Evolutionary conservation across 2,113 vertebrate species (phyloP).

Genomic region (Pandion haliaetus): DNA sequence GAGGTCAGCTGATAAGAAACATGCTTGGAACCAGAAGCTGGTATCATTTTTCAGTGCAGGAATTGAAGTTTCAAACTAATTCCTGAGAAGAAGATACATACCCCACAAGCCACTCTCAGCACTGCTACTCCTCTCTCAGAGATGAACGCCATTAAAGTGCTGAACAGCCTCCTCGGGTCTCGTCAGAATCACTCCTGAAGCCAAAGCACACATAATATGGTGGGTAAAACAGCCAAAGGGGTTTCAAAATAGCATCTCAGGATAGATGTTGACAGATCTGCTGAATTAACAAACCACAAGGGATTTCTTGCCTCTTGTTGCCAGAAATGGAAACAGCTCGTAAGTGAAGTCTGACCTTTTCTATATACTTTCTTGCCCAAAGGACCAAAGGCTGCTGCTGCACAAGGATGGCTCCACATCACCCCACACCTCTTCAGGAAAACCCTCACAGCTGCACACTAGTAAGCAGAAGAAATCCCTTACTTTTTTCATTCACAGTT

Average conservation of each 20-base stretch:
- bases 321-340: background rate
- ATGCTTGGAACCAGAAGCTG: background rate
- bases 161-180: background rate
- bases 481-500: background rate
- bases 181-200: background rate
- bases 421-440: background rate
- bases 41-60: background rate
- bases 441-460: background rate
- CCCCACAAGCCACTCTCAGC: background rate
- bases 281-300: background rate
- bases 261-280: background rate
- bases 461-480: background rate
- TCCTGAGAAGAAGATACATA: background rate
- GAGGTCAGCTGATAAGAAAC: background rate
- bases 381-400: background rate
- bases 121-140: background rate
- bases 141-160: background rate
- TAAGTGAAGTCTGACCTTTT: background rate
- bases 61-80: background rate
- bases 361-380: background rate
- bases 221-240: background rate
- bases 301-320: background rate
- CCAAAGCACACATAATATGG: background rate
- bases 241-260: background rate
- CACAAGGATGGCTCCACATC: background rate